Evolutionary conservation across 1,140 invertebrate genomes (phyloP).

Genomic region (Pectinophora gossypiella): DNA sequence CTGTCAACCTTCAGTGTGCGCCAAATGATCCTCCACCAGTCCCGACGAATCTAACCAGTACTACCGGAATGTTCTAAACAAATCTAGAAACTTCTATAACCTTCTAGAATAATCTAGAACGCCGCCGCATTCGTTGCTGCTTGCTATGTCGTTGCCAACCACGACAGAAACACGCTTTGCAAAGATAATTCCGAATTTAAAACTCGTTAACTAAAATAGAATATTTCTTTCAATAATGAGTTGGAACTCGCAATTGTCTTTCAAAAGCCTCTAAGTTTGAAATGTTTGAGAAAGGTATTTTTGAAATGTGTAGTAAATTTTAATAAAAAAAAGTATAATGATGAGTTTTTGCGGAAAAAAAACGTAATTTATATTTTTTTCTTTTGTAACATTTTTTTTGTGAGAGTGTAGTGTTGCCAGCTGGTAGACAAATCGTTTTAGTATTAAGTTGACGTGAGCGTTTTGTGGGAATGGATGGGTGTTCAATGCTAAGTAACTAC

Average conservation of each 20-base stretch:
- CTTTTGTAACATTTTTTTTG: conserved; percentile 10
- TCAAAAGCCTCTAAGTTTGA: conserved; percentile 6
- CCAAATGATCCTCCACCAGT: conserved; percentile 75
- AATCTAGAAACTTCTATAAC: conserved; percentile 22
- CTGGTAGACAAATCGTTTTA: conserved; percentile 27
- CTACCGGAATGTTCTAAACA: conserved; percentile 10
- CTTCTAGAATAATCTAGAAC: not conserved
- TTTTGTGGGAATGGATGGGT: conserved; percentile 21
- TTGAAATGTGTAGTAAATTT: conserved; percentile 9
- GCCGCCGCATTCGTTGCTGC: not conserved
- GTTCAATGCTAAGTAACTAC: conserved; percentile 27
- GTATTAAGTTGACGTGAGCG: conserved; percentile 27
- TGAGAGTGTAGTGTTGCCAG: conserved; percentile 10
- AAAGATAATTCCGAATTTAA: not conserved
- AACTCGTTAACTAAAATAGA: not conserved
- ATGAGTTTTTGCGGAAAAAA: conserved; percentile 13
- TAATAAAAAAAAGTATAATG: conserved; percentile 7
- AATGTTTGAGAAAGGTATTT: conserved; percentile 3
- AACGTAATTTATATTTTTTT: conserved; percentile 21
- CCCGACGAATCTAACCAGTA: conserved; percentile 32
- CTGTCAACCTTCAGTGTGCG: conserved; percentile 79
- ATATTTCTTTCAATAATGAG: not conserved
- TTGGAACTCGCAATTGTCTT: not conserved
- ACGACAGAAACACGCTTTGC: not conserved
- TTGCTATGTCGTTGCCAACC: not conserved